phyloP scores from a whole-genome alignment of 1,140 invertebrate genomes.

The Pararge aegeria region DNA sequence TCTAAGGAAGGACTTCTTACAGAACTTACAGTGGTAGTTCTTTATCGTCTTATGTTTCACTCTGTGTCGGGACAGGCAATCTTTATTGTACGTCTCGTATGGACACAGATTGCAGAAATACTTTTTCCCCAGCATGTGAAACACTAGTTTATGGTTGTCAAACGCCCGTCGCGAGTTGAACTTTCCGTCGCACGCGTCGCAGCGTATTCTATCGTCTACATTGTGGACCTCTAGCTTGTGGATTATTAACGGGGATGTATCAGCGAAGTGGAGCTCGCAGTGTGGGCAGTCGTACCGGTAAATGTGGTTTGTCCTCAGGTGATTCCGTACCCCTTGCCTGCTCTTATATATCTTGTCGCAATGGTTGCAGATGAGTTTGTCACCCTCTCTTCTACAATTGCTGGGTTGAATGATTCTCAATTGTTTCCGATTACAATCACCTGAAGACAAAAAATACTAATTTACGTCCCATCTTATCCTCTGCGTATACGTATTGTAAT shows the following conservation, averaged over 20 bases:
- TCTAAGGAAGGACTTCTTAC: slow-evolving; percentile 64
- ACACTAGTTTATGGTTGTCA: slow-evolving; percentile 55
- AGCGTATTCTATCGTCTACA: slow-evolving; percentile 56
- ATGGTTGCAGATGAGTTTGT: slow-evolving; percentile 37
- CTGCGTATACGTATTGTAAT: no score
- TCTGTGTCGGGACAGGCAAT: slow-evolving; percentile 60
- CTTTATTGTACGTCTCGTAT: slow-evolving; percentile 59
- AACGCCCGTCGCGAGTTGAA: slow-evolving; percentile 56
- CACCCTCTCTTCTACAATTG: slow-evolving; percentile 48
- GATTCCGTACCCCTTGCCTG: slow-evolving; percentile 38
- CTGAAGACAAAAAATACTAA: slow-evolving; percentile 41
- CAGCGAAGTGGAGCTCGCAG: slow-evolving; percentile 54
- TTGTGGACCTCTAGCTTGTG: slow-evolving; percentile 59
- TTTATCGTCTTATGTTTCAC: slow-evolving; percentile 64
- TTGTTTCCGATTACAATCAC: slow-evolving; percentile 22
- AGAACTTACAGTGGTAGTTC: slow-evolving; percentile 64
- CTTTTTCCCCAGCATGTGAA: slow-evolving; percentile 61
- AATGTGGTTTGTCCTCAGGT: slow-evolving; percentile 57
- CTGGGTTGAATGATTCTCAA: slow-evolving; percentile 39
- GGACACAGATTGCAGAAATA: slow-evolving; percentile 59
- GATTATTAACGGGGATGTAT: slow-evolving; percentile 40
- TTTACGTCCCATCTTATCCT: background rate
- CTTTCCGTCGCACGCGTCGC: slow-evolving; percentile 55
- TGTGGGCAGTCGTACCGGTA: slow-evolving; percentile 42
- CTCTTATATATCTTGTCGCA: slow-evolving; percentile 56